These are phyloP conservation scores for Conger conger DNA, from an alignment of 2,113 vertebrate genomes.

Conservation along the genomic window DNA sequence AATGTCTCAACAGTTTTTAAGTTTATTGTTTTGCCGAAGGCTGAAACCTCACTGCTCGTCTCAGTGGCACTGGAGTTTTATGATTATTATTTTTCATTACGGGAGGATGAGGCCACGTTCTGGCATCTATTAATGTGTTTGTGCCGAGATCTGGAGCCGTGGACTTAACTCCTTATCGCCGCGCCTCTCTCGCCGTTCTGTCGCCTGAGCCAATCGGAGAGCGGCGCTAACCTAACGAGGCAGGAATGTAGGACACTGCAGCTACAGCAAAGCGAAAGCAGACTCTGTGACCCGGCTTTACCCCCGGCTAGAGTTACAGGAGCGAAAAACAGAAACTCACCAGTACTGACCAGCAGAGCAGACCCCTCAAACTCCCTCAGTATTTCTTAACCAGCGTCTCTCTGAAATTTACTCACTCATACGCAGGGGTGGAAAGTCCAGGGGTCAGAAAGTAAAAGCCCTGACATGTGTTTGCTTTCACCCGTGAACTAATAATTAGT, in stretches of 20 bases:
- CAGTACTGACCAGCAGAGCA: not conserved
- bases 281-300: constrained; percentile 40
- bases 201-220: constrained; percentile 28
- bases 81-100: not conserved
- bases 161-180: constrained; percentile 42
- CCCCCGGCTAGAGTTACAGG: constrained; percentile 52
- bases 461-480: too few species aligned
- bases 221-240: not conserved
- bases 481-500: too few species aligned
- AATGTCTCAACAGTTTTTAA: not conserved
- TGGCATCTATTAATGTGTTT: not conserved
- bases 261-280: constrained; percentile 40
- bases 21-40: not conserved
- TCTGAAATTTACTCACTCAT: too few species aligned
- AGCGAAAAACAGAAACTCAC: constrained; percentile 29
- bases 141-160: not conserved
- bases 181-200: constrained; percentile 32
- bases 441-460: too few species aligned
- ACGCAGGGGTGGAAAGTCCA: too few species aligned
- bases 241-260: constrained; percentile 52
- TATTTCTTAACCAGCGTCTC: not conserved
- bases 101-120: not conserved
- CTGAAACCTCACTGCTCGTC: not conserved
- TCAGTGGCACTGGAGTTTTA: not conserved
- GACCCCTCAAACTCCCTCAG: not conserved